Conservation (phyloP, 2,113 vertebrate species). For the Nothoprocta perdicaria region DNA sequence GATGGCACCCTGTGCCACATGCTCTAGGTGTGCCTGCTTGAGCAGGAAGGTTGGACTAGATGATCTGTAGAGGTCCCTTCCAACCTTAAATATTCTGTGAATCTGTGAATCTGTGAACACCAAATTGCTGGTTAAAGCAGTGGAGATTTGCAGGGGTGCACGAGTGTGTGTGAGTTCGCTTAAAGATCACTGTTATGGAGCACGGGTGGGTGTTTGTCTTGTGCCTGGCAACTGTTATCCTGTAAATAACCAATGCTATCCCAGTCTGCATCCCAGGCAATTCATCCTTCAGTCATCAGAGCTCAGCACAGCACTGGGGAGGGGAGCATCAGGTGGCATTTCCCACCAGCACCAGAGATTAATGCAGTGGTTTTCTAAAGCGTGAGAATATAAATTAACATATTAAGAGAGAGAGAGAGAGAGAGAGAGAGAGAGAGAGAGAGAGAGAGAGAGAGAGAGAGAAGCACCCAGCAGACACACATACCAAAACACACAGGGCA, state of each 20-base stretch:
- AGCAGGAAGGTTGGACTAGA: too few relatives aligned
- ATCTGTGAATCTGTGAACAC: too few relatives aligned
- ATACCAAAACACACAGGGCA: background rate
- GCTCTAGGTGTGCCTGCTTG: too few relatives aligned
- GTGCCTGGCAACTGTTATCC: background rate
- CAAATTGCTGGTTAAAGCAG: background rate
- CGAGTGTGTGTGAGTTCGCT: too few relatives aligned
- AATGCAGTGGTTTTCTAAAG: background rate
- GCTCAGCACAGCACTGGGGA: fast-evolving
- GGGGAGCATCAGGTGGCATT: background rate
- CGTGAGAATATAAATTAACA: background rate
- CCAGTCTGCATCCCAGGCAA: background rate
- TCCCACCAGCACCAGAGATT: background rate
- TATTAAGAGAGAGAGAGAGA: background rate
- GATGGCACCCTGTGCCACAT: too few relatives aligned
- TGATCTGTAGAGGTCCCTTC: too few relatives aligned
- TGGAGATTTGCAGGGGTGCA: background rate
- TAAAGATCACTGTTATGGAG: background rate
- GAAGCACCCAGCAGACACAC: background rate
- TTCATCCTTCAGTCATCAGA: background rate
- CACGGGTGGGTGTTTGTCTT: background rate
- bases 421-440: too few relatives aligned
- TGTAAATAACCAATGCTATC: fast-evolving
- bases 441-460: background rate
- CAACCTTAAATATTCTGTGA: too few relatives aligned